phyloP scores from a whole-genome alignment of 2,888 invertebrate genomes.

The Eurois occulta region DNA sequence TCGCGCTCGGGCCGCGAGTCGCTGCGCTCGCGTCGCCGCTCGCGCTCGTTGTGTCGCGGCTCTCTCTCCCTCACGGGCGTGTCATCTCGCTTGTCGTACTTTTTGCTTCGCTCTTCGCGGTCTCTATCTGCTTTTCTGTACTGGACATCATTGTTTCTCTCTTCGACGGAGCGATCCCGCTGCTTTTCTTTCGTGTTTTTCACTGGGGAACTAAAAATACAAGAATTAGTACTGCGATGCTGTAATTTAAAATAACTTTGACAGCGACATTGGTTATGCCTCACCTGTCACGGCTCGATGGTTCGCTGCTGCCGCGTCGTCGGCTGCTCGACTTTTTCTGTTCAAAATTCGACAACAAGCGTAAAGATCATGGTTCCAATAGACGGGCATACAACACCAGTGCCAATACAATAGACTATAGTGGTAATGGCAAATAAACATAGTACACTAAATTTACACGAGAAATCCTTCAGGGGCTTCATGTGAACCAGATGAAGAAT shows the following conservation, averaged over 20 bases:
- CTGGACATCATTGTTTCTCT: slow-evolving; percentile 78
- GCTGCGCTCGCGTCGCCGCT: slow-evolving; percentile 79
- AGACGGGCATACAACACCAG: slow-evolving; percentile 83
- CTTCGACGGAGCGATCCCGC: slow-evolving; percentile 79
- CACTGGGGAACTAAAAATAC: slow-evolving; percentile 84
- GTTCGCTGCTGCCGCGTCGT: slow-evolving; percentile 83
- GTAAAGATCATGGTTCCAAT: slow-evolving; percentile 70
- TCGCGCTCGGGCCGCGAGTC: slow-evolving; percentile 58
- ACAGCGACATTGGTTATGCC: not conserved
- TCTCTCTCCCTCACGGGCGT: slow-evolving; percentile 67
- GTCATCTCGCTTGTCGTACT: slow-evolving; percentile 83
- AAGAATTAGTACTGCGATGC: slow-evolving; percentile 27
- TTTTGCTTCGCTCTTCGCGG: slow-evolving; percentile 83
- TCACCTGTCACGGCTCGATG: slow-evolving; percentile 85
- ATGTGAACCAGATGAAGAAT: slow-evolving; percentile 72
- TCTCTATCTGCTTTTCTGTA: slow-evolving; percentile 85
- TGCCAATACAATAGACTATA: slow-evolving; percentile 89
- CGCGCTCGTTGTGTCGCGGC: slow-evolving; percentile 72
- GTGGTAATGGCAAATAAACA: slow-evolving; percentile 88
- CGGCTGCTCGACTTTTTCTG: slow-evolving; percentile 88
- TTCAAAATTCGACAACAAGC: slow-evolving; percentile 78
- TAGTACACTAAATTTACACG: slow-evolving; percentile 77
- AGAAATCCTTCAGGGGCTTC: slow-evolving; percentile 77
- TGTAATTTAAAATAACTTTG: not conserved
- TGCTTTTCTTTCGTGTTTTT: slow-evolving; percentile 81